Conservation (phyloP, 2,797 vertebrate species). For the Amphiprion clarkii region DNA sequence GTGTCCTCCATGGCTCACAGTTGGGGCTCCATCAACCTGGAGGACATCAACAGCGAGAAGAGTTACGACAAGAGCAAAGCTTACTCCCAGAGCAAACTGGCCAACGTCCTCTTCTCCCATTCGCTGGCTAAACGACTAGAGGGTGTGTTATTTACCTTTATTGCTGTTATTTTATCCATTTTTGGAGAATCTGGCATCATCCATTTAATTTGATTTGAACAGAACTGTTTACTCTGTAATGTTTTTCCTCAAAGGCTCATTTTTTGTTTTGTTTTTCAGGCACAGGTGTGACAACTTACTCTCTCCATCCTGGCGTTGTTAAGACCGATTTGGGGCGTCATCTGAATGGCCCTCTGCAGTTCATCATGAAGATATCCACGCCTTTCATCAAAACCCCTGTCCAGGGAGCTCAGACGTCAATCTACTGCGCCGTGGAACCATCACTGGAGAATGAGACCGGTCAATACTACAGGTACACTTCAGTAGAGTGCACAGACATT, state of each 20-base stretch:
- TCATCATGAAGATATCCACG: conserved; percentile 74
- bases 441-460: conserved; percentile 89
- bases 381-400: conserved; percentile 88
- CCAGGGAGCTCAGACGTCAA: conserved; percentile 92
- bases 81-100: conserved; percentile 94
- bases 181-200: too few species aligned
- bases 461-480: conserved; percentile 91
- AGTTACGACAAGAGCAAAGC: conserved; percentile 84
- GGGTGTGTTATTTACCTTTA: conserved; percentile 74
- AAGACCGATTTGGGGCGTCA: conserved; percentile 88
- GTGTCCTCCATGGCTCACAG: conserved; percentile 91
- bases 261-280: conserved; percentile 71
- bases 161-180: rapidly evolving
- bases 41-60: conserved; percentile 93
- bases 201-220: neutral
- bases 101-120: conserved; percentile 91
- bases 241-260: too few species aligned
- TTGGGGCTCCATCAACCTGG: conserved; percentile 89
- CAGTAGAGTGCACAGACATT: neutral
- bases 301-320: conserved; percentile 92
- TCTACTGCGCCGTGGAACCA: conserved; percentile 92
- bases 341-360: conserved; percentile 73
- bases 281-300: conserved; percentile 88
- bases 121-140: conserved; percentile 88
- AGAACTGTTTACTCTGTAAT: neutral